Percentiles rank a stretch among this genome's conserved stretches.
Conservation (phyloP, 2,797 vertebrate species). For the Spondyliosoma cantharus region DNA sequence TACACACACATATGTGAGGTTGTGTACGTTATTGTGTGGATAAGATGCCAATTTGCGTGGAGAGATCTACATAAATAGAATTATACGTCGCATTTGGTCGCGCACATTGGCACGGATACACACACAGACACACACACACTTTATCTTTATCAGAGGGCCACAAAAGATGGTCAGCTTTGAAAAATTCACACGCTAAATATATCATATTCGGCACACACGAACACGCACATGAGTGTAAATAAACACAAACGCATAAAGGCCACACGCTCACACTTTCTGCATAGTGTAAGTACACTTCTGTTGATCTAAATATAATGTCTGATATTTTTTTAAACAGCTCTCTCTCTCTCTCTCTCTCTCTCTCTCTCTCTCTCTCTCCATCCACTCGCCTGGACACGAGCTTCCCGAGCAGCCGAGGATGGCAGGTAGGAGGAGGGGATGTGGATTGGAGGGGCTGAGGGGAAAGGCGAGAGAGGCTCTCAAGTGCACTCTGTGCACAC, state of each 20-base stretch:
- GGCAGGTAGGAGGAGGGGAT: conserved; percentile 10
- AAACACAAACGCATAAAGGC: not conserved
- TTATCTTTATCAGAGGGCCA: not conserved
- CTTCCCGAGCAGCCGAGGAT: conserved; percentile 73
- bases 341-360: conserved; percentile 78
- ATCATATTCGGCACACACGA: not conserved
- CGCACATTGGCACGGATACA: not conserved
- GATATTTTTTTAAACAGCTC: conserved; percentile 78
- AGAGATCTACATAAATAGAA: not conserved
- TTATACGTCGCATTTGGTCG: not conserved
- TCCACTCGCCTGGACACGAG: conserved; percentile 79
- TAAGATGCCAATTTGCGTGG: not conserved
- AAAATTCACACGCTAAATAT: not conserved
- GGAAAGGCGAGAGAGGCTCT: conserved; percentile 25
- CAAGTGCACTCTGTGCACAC: conserved; percentile 24
- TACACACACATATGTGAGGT: conserved; percentile 1
- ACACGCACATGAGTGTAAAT: not conserved
- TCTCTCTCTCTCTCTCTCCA: conserved; percentile 74
- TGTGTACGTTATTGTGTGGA: not conserved
- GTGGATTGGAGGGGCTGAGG: conserved; percentile 16
- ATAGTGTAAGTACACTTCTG: conserved; percentile 67
- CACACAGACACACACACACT: not conserved
- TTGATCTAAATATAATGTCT: conserved; percentile 84
- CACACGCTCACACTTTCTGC: not conserved
- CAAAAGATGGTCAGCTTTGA: not conserved